Conservation (phyloP, 1,140 invertebrate genomes). For the Cataglyphis hispanica region DNA sequence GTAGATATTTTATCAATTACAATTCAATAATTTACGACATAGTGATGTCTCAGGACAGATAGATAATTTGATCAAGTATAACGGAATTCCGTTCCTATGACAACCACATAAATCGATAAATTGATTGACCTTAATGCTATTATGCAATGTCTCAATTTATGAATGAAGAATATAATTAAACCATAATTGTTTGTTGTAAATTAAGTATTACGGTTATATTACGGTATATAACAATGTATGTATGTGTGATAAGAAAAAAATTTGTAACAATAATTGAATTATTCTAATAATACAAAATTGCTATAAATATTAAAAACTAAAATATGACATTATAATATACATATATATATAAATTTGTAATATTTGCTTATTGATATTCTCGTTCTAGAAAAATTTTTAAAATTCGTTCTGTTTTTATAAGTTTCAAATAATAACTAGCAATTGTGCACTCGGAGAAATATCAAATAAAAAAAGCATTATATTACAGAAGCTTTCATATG, state of each 20-base stretch:
- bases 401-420: conserved; percentile 4
- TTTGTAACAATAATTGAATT: neutral
- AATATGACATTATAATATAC: neutral
- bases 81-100: conserved; percentile 54
- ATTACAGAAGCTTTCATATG: conserved; percentile 30
- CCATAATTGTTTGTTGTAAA: conserved; percentile 18
- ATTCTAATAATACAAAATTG: neutral
- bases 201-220: conserved; percentile 6
- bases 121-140: conserved; percentile 59
- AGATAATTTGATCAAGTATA: conserved; percentile 54
- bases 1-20: conserved; percentile 52
- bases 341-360: conserved; percentile 8
- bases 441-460: conserved; percentile 10
- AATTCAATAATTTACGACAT: conserved; percentile 54
- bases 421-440: conserved; percentile 36
- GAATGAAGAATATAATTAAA: conserved; percentile 52
- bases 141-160: conserved; percentile 49
- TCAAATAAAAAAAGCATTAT: conserved; percentile 44
- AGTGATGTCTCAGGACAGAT: conserved; percentile 41
- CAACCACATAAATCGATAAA: conserved; percentile 56
- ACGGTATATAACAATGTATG: no score
- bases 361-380: neutral
- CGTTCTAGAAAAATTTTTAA: conserved; percentile 25
- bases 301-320: neutral
- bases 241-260: neutral